phyloP scores from a whole-genome alignment of 64 coral and sea anemone species.

The Montipora capricornis region DNA sequence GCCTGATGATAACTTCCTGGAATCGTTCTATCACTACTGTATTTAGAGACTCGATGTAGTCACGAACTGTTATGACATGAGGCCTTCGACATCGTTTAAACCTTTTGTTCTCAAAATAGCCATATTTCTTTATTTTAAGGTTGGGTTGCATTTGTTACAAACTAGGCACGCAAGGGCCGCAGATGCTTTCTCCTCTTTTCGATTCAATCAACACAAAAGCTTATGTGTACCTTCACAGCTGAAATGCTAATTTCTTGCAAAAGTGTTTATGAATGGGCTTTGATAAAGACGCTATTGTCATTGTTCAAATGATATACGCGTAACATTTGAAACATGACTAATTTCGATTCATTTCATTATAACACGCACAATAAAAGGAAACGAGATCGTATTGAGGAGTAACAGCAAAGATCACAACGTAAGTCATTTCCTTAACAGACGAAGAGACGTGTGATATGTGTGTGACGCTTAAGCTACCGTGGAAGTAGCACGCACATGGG shows the following conservation, averaged over 20 bases:
- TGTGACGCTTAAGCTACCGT: too few species aligned
- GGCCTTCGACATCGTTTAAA: background rate
- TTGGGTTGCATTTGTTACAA: background rate
- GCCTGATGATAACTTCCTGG: too few species aligned
- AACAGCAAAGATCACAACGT: too few species aligned
- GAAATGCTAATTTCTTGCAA: background rate
- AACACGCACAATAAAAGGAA: background rate
- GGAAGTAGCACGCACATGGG: too few species aligned
- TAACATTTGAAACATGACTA: background rate
- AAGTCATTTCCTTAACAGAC: too few species aligned
- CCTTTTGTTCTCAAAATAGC: background rate
- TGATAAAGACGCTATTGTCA: background rate
- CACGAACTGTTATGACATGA: too few species aligned
- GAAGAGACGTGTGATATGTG: too few species aligned
- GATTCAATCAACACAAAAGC: background rate
- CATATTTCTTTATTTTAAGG: background rate
- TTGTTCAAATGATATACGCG: background rate
- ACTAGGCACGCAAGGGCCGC: background rate
- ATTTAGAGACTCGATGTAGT: too few species aligned
- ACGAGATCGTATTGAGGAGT: background rate
- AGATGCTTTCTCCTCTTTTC: background rate
- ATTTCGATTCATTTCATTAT: background rate
- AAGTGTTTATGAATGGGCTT: background rate
- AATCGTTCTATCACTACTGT: too few species aligned
- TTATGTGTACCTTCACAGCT: background rate